phyloP scores from a whole-genome alignment of 35 echinoderm and acorn worm genomes.

The Strongylocentrotus purpuratus region DNA sequence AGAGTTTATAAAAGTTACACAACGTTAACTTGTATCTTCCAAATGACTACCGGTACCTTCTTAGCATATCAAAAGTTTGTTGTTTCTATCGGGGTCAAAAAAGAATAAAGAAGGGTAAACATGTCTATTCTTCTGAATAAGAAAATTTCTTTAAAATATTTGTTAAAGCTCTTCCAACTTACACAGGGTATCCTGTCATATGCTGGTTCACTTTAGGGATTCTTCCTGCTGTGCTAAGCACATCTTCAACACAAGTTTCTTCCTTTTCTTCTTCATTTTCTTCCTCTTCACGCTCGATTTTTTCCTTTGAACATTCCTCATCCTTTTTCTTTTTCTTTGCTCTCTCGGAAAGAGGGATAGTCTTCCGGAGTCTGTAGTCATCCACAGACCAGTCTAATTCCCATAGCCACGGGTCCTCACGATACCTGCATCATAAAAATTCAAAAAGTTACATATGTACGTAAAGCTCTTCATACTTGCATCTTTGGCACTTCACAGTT shows the following conservation, averaged over 20 bases:
- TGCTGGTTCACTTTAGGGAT: slow-evolving; percentile 83
- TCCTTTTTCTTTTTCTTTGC: slow-evolving; percentile 15
- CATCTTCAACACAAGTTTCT: slow-evolving; percentile 51
- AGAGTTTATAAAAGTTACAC: no score
- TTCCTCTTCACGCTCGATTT: slow-evolving; percentile 25
- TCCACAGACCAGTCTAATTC: slow-evolving; percentile 86
- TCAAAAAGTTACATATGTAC: no score
- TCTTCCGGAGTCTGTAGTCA: slow-evolving; percentile 80
- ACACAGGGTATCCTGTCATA: slow-evolving; percentile 90
- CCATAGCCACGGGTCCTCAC: slow-evolving; percentile 94
- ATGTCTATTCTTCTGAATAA: no score
- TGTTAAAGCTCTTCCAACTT: slow-evolving; percentile 20
- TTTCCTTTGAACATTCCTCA: background rate
- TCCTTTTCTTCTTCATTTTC: slow-evolving; percentile 57
- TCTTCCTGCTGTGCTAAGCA: slow-evolving; percentile 53
- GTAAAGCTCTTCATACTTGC: background rate
- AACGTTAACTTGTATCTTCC: no score
- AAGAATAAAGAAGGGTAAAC: no score
- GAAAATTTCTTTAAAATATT: background rate
- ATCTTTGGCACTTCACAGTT: background rate
- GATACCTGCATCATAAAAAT: background rate
- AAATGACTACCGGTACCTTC: background rate
- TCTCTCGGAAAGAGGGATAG: slow-evolving; percentile 35
- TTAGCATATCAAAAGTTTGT: no score
- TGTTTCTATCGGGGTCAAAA: no score